Base-by-base conservation (phyloP, 2,888 invertebrate genomes). In the Ceriagrion tenellum region DNA sequence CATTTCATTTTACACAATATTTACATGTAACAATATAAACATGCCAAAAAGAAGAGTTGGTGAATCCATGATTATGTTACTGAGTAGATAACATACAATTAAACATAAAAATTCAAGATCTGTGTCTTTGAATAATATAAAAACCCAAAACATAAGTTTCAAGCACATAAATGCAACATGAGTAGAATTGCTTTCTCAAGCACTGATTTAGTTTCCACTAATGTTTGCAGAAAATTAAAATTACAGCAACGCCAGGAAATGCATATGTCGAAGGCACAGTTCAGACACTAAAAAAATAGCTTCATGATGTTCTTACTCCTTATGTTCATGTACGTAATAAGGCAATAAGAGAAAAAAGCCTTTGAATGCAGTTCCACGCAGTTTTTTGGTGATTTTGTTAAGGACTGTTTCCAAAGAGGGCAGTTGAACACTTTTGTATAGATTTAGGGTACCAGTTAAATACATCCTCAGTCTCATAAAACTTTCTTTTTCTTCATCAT, bases 401-500 rank as follows among this genome's bases (percentile, higher is more conserved):
- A 63, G 47, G 47, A 69, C 69, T 69, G 26, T 69, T 47, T 47
- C 69, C 69, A 40, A n/a, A 47, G 69, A 81, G 1, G 93, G 74
- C 93, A 93, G 93, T 93, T 18, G 40, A 69, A 55, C 69, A 10
- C 10, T 91, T 74, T 91, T 55, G 69, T 93, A 93, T 74, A 40
- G 69, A 93, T 93, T 40, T 23, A 40, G 40, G 26, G 18, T 47
- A 12, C 55, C n/a, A 47, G 13, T 47, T 13, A 26, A 6, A 4
- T n/a, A 16, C 23, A 47, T 12, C 18, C 20, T 16, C 55, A 8
- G 13, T 26, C 69, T 74, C 55, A 69, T 35, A 47, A 93, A 2
- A n/a, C 18, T 93, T 47, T 97, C 96, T 97, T 97, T 96, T 98
- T 98, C 96, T 98, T 98, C 96, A 97, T 97, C 56, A 97, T 97